Percentiles rank a stretch among this genome's conserved stretches.
Evolutionary conservation across 2,888 invertebrate species (phyloP).

Genomic region (Marronus borbonicus): DNA sequence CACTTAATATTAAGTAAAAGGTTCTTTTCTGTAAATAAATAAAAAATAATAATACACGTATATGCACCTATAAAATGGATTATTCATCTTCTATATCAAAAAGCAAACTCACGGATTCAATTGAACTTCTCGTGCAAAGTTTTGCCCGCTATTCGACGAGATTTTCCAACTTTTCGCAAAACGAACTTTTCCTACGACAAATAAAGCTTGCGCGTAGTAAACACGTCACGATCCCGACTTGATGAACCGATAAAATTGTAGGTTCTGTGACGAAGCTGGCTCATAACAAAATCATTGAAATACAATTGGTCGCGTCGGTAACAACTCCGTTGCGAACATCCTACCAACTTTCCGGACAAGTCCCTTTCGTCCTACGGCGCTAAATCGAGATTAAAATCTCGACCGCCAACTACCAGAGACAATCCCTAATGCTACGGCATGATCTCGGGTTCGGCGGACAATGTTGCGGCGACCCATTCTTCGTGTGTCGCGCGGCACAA

Average conservation of each 20-base stretch:
- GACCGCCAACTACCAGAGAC: not conserved
- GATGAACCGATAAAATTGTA: slow-evolving; percentile 28
- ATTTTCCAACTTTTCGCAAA: slow-evolving; percentile 10
- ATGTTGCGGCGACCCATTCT: not conserved
- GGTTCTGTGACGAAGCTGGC: not conserved
- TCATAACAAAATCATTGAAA: slow-evolving; percentile 23
- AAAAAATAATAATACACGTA: too few species aligned
- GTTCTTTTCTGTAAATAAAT: too few species aligned
- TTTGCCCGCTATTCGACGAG: not conserved
- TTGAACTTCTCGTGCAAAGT: too few species aligned
- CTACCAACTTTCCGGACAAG: slow-evolving; percentile 7
- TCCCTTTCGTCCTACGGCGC: not conserved
- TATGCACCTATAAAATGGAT: too few species aligned
- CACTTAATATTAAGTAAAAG: too few species aligned
- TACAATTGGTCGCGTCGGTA: not conserved
- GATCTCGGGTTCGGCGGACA: not conserved
- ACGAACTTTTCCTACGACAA: slow-evolving; percentile 6
- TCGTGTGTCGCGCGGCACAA: not conserved
- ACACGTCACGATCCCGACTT: slow-evolving; percentile 15
- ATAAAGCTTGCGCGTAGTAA: slow-evolving; percentile 11
- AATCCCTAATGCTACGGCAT: not conserved
- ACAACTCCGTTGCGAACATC: not conserved
- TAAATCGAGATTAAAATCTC: slow-evolving; percentile 23
- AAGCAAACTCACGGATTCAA: too few species aligned
- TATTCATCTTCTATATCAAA: too few species aligned